Conservation (phyloP, 2,888 invertebrate genomes). For the Furcula furcula region DNA sequence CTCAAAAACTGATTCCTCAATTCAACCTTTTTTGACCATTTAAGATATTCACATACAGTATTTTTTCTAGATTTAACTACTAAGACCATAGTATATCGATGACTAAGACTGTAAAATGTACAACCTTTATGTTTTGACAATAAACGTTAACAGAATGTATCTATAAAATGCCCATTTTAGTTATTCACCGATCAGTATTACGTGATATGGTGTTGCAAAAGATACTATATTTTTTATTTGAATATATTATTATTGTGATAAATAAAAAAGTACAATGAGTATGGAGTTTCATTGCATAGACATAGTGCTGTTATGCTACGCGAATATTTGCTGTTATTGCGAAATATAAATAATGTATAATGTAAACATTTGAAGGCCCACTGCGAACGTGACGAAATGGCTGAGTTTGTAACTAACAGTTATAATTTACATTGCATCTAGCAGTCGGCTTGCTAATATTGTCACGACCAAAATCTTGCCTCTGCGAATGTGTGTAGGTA, state of each 20-base stretch:
- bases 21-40: slow-evolving; percentile 3
- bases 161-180: slow-evolving; percentile 55
- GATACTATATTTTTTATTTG: slow-evolving; percentile 22
- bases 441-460: slow-evolving; percentile 16
- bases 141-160: neutral
- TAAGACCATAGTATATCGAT: no score
- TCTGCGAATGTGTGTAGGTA: slow-evolving; percentile 4
- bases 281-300: slow-evolving; percentile 24
- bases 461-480: slow-evolving; percentile 6
- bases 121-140: neutral
- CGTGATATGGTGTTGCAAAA: slow-evolving; percentile 30
- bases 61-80: neutral
- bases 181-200: slow-evolving; percentile 59
- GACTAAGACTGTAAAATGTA: neutral
- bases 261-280: slow-evolving; percentile 34
- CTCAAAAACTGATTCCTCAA: no score
- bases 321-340: slow-evolving; percentile 13
- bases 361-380: slow-evolving; percentile 18
- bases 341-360: slow-evolving; percentile 8
- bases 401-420: slow-evolving; percentile 12
- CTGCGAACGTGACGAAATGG: slow-evolving; percentile 28
- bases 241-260: slow-evolving; percentile 33
- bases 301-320: slow-evolving; percentile 2
- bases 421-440: slow-evolving; percentile 8
- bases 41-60: neutral